Evolutionary conservation across 2,113 vertebrate species (phyloP).

Genomic region (Phyllostomus hastatus): DNA sequence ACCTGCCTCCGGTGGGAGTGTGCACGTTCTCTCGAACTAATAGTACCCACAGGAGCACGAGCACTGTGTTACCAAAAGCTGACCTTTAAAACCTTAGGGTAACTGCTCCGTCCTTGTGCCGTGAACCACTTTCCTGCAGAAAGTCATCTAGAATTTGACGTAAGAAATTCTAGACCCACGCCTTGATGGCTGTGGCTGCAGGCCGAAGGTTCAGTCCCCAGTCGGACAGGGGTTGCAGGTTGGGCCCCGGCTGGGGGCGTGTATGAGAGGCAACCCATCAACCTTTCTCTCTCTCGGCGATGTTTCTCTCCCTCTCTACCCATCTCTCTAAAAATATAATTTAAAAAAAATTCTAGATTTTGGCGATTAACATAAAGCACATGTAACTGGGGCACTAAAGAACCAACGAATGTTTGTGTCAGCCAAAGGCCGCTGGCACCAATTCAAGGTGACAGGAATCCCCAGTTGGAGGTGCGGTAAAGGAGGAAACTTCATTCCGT

Average conservation of each 20-base stretch:
- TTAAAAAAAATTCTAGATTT: slow-evolving; percentile 20
- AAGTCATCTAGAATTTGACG: not conserved
- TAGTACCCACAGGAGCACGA: not conserved
- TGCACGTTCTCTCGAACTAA: too few relatives aligned
- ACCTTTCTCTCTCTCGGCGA: too few relatives aligned
- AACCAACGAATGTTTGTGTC: not conserved
- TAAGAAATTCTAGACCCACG: slow-evolving; percentile 24
- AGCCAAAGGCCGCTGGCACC: not conserved
- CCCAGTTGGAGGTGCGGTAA: not conserved
- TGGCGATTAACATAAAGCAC: slow-evolving; percentile 18
- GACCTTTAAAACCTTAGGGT: not conserved
- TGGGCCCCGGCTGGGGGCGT: too few relatives aligned
- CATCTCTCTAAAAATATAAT: too few relatives aligned
- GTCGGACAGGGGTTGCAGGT: too few relatives aligned
- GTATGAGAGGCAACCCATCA: too few relatives aligned
- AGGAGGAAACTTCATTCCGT: not conserved
- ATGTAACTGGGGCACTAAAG: not conserved
- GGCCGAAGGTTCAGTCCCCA: too few relatives aligned
- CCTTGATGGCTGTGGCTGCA: too few relatives aligned
- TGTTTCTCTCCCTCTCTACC: too few relatives aligned
- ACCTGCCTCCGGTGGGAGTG: not conserved
- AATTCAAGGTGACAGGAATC: not conserved
- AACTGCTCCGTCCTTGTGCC: not conserved
- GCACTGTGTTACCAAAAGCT: not conserved
- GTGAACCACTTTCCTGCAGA: not conserved